A percentile compares a stretch with the other conserved stretches of the same genome.
These are phyloP conservation scores for Emydura subglobosa DNA, from an alignment of 2,113 vertebrate species.

Conservation along the genomic window DNA sequence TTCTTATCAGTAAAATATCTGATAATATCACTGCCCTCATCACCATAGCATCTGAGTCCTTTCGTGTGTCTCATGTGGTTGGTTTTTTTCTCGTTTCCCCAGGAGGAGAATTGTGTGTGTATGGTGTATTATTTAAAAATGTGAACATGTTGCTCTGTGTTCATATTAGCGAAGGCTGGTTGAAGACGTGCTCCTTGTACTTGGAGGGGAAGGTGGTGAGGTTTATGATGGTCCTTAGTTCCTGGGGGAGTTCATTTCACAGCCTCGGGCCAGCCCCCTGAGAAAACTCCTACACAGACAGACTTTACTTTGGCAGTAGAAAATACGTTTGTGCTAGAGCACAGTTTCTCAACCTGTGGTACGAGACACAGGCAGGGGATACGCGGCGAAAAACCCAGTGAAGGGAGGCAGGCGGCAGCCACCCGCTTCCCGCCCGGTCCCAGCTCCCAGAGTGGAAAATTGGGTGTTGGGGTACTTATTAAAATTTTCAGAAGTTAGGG, in stretches of 20 bases:
- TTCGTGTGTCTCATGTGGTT: neutral
- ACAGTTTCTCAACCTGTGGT: no score
- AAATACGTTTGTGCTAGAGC: neutral
- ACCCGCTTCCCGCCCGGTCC: no score
- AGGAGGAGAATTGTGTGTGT: neutral
- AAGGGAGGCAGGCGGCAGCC: no score
- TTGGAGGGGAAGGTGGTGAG: neutral
- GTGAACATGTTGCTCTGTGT: neutral
- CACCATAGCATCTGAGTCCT: neutral
- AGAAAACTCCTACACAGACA: neutral
- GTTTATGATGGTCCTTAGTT: neutral
- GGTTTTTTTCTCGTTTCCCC: neutral
- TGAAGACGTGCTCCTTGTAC: neutral
- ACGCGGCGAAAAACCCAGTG: no score
- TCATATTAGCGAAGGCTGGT: neutral
- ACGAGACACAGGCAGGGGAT: no score
- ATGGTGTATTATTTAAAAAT: fast-evolving
- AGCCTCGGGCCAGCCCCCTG: fast-evolving
- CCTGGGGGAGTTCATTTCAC: neutral
- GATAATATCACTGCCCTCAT: neutral
- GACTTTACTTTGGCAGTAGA: neutral
- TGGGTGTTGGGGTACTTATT: no score
- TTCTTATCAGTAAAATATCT: neutral
- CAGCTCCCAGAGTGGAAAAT: no score
- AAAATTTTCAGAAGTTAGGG: no score